Conservation (phyloP, 2,797 vertebrate species). For the Typhlichthys eigenmanni region DNA sequence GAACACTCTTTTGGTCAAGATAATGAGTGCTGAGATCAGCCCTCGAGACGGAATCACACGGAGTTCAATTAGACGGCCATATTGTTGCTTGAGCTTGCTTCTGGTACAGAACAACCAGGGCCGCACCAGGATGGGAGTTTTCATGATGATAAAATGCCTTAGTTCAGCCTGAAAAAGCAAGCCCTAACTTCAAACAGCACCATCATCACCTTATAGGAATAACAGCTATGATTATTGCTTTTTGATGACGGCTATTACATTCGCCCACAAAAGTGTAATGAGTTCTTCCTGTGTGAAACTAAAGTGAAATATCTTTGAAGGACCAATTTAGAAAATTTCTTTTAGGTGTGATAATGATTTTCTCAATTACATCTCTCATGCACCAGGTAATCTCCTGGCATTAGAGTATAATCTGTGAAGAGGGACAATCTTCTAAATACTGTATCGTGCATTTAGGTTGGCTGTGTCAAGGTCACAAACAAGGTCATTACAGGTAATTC, state of each 20-base stretch:
- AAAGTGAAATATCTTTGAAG: not conserved
- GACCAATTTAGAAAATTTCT: not conserved
- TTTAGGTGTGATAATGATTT: not conserved
- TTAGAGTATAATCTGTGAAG: no score
- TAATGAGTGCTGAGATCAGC: constrained; percentile 67
- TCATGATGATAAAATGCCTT: constrained; percentile 37
- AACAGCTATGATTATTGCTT: constrained; percentile 40
- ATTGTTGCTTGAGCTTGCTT: constrained; percentile 32
- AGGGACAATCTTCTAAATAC: no score
- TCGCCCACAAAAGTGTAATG: constrained; percentile 39
- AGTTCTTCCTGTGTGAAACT: constrained; percentile 13
- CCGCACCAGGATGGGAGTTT: constrained; percentile 40
- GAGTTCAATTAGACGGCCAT: constrained; percentile 68
- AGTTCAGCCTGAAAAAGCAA: constrained; percentile 24
- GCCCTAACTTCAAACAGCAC: constrained; percentile 38
- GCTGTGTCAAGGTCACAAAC: no score
- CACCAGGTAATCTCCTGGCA: no score
- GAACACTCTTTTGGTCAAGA: constrained; percentile 64
- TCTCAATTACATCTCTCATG: not conserved
- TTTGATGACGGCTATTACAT: no score
- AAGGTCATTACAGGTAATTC: no score
- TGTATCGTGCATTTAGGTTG: no score
- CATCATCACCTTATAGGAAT: constrained; percentile 40
- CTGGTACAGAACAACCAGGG: constrained; percentile 41
- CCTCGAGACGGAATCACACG: constrained; percentile 65